Evolutionary conservation across 2,888 invertebrate genomes (phyloP).

Genomic region (Polylopha cassiicola): DNA sequence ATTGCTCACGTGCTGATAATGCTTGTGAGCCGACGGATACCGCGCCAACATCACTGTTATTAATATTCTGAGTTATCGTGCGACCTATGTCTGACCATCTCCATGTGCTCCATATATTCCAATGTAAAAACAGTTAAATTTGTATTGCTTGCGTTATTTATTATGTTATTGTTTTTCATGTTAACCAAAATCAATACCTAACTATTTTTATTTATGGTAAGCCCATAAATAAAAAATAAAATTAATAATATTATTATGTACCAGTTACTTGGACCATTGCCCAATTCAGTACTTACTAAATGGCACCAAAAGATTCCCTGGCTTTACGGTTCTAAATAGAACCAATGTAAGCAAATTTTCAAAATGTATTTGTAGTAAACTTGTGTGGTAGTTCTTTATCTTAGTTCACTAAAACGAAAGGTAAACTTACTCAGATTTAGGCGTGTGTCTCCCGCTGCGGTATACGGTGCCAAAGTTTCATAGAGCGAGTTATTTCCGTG

Average conservation of each 20-base stretch:
- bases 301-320: conserved; percentile 57
- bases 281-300: conserved; percentile 53
- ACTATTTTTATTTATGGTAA: too few species aligned
- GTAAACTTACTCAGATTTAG: conserved; percentile 33
- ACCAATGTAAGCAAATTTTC: too few species aligned
- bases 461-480: conserved; percentile 57
- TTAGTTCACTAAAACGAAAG: conserved; percentile 10
- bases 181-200: too few species aligned
- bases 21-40: conserved; percentile 1
- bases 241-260: conserved; percentile 30
- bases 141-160: too few species aligned
- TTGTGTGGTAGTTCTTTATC: too few species aligned
- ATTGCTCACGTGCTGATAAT: conserved; percentile 16
- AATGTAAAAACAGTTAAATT: too few species aligned
- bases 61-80: conserved; percentile 11
- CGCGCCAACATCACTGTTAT: conserved; percentile 5
- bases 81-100: too few species aligned
- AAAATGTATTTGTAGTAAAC: too few species aligned
- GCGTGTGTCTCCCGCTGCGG: conserved; percentile 57
- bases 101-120: too few species aligned
- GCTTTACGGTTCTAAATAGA: too few species aligned
- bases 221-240: too few species aligned
- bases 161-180: too few species aligned
- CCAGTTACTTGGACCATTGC: conserved; percentile 50
- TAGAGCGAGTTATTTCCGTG: conserved; percentile 55